phyloP scores from a whole-genome alignment of 2,113 vertebrate species.

The Mastomys natalensis region DNA sequence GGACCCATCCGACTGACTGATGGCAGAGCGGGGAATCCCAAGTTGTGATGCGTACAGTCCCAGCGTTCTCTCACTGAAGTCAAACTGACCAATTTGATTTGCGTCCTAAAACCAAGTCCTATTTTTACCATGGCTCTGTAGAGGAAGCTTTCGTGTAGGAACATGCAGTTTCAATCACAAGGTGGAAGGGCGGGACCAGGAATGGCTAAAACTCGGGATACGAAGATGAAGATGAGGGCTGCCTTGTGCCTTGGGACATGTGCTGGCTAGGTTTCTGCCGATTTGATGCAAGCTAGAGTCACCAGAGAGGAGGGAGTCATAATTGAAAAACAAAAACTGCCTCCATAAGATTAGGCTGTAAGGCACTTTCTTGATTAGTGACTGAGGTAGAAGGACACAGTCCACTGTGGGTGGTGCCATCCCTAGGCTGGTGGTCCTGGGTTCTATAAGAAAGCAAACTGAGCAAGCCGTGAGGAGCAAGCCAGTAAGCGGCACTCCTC shows the following conservation, averaged over 20 bases:
- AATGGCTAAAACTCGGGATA: background rate
- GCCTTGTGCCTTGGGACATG: background rate
- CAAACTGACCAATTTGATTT: background rate
- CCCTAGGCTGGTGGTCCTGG: background rate
- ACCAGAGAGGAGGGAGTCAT: background rate
- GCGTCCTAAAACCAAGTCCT: background rate
- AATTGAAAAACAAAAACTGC: background rate
- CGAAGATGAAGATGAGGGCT: background rate
- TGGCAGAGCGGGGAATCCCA: too few species aligned
- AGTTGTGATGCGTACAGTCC: fast-evolving
- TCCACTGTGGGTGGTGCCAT: background rate
- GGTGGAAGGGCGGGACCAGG: background rate
- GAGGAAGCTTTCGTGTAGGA: background rate
- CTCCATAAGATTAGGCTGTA: background rate
- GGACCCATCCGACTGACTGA: too few species aligned
- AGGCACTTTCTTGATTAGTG: background rate
- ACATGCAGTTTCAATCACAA: background rate
- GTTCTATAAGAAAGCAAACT: background rate
- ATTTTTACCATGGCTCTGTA: background rate
- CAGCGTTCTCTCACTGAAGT: background rate
- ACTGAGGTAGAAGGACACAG: background rate
- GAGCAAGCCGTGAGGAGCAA: background rate
- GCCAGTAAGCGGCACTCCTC: background rate
- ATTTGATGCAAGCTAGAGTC: background rate
- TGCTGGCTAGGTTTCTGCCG: background rate